phyloP scores from a whole-genome alignment of 2,888 invertebrate genomes.

The Tetheella fluctuosa region DNA sequence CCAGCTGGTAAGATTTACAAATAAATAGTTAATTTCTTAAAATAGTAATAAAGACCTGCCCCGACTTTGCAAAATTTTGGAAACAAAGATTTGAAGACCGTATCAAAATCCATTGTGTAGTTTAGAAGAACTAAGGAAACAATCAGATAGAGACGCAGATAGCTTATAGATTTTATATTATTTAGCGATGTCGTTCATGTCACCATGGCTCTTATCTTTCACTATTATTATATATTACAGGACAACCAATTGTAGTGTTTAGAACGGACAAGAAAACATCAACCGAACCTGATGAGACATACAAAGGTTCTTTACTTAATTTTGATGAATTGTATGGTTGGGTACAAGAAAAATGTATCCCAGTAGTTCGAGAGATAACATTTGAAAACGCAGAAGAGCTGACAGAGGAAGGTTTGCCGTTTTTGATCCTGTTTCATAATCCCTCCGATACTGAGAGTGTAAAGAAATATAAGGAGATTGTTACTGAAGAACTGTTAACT shows the following conservation, averaged over 20 bases:
- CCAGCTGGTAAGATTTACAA: conserved; percentile 85
- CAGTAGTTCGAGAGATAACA: conserved; percentile 98
- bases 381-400: conserved; percentile 99
- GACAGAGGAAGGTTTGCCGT: conserved; percentile 99
- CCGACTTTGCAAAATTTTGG: no score
- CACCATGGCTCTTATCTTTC: neutral
- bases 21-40: neutral
- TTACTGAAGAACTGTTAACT: conserved; percentile 89
- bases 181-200: no score
- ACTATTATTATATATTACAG: conserved; percentile 67
- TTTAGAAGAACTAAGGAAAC: no score
- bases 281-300: conserved; percentile 93
- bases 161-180: no score
- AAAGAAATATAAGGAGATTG: conserved; percentile 92
- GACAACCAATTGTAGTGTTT: conserved; percentile 92
- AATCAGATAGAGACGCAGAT: no score
- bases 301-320: conserved; percentile 87
- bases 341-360: conserved; percentile 97
- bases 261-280: conserved; percentile 91
- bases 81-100: no score
- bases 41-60: neutral
- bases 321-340: conserved; percentile 95
- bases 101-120: no score
- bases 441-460: conserved; percentile 92
- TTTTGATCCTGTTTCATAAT: conserved; percentile 97